Evolutionary conservation across 2,888 invertebrate genomes (phyloP), one percentile per base, ranked within the genome.

Genomic region (Euplexia lucipara): DNA sequence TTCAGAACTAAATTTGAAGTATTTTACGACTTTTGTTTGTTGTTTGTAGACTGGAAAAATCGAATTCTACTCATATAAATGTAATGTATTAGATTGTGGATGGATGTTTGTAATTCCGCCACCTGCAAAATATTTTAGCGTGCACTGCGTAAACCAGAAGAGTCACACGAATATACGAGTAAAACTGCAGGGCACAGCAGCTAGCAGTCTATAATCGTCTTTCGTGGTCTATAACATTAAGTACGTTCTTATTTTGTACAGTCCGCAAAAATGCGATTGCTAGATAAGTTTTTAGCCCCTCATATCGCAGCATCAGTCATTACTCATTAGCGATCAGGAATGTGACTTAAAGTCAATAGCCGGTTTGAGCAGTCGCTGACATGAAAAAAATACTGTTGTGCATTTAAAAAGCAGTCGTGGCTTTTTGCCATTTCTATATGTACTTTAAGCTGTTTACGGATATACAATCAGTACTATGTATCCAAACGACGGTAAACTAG

Each of bases 271-370:
- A 34, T 62, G 26, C 64, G 71, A 47, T 37, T 39, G 22, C 14
- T 52, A 12, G 22, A 35, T 35, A 44, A 34, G 10, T 52, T 72
- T 56, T 41, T 35, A 35, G 30, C 48, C 18, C 56, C 12, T n/a
- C 2, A 22, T 63, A 52, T 62, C 39, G 12, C n/a, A 37, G 51
- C 37, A 51, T 47, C 26, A 44, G 30, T 63, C 44, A 72, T 72
- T 57, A 44, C 20, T 63, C 44, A 72, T 72, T 57, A 64, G 73
- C 26, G 2, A 63, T 18, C 20, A 74, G 52, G 73, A 78, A 74
- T 74, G 73, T 26, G 79, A 57, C 56, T 54, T 67, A 67, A 57
- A 57, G 14, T 30, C 56, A 66, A 73, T 53, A 78, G 56, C 73
- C 79, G 73, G 73, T 67, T 74, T 49, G 56, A 44, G 58, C 44